Conservation (phyloP, 2,797 vertebrate species). For the Heterohyrax brucei region DNA sequence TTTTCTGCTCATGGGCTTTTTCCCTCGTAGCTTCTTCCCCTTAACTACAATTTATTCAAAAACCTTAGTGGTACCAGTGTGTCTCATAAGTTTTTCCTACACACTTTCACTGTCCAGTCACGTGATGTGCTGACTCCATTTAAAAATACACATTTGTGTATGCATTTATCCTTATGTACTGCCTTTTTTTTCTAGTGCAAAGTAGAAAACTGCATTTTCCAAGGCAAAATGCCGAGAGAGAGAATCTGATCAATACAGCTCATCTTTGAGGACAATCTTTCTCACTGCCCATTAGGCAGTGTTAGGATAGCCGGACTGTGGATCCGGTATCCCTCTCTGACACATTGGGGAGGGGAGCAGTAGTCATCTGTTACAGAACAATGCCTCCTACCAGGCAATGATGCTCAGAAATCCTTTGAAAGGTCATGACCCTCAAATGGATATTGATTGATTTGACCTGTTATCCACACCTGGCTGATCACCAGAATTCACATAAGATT, state of each 20-base stretch:
- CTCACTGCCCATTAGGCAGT: neutral
- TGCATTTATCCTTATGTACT: neutral
- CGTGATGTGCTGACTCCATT: neutral
- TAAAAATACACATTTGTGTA: neutral
- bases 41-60: slow-evolving; percentile 12
- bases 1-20: neutral
- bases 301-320: neutral
- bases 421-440: neutral
- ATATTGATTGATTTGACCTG: slow-evolving; percentile 2
- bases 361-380: neutral
- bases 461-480: neutral
- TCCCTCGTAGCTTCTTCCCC: slow-evolving; percentile 39
- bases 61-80: neutral
- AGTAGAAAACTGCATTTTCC: slow-evolving; percentile 25
- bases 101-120: neutral
- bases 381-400: neutral
- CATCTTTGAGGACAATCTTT: neutral
- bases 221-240: neutral
- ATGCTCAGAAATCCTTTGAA: neutral
- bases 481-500: neutral
- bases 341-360: neutral
- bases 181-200: neutral
- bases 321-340: neutral
- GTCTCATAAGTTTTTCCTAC: neutral
- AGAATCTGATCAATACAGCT: fast-evolving